phyloP scores from a whole-genome alignment of 2,888 invertebrate genomes.

The Drosophila pseudotalamancana region DNA sequence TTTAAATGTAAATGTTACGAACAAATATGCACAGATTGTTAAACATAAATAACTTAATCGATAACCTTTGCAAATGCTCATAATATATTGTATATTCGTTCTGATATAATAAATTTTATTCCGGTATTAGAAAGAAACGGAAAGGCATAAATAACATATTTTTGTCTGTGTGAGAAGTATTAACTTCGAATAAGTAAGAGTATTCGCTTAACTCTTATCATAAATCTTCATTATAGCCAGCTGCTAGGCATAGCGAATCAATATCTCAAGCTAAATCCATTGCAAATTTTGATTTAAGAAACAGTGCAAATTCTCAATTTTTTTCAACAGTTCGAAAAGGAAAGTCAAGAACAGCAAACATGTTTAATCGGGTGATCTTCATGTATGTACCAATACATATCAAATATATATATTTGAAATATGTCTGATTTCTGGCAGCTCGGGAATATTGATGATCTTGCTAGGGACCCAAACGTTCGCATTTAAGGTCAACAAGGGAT shows the following conservation, averaged over 20 bases:
- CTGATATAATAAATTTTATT: not conserved
- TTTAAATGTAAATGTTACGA: too few species aligned
- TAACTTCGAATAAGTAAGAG: not conserved
- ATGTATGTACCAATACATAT: constrained; percentile 4
- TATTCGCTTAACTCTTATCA: not conserved
- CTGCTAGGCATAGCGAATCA: constrained; percentile 7
- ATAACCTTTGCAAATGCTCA: not conserved
- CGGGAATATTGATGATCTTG: constrained; percentile 3
- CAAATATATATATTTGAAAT: not conserved
- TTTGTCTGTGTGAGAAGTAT: not conserved
- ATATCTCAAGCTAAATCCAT: not conserved
- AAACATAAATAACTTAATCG: not conserved
- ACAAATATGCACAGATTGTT: not conserved
- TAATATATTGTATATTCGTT: constrained; percentile 6
- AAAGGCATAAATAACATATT: too few species aligned
- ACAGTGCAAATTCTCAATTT: not conserved
- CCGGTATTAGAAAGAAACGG: too few species aligned
- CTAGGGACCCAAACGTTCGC: not conserved
- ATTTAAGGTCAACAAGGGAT: not conserved
- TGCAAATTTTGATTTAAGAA: not conserved
- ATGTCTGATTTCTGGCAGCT: not conserved
- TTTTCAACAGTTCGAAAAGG: not conserved
- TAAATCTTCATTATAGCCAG: too few species aligned
- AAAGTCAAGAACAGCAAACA: not conserved
- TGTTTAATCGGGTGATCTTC: constrained; percentile 12